A percentile compares a stretch with the other conserved stretches of the same genome.
Conservation (phyloP, 2,888 invertebrate species). For the Brachypalpus laphriformis region DNA sequence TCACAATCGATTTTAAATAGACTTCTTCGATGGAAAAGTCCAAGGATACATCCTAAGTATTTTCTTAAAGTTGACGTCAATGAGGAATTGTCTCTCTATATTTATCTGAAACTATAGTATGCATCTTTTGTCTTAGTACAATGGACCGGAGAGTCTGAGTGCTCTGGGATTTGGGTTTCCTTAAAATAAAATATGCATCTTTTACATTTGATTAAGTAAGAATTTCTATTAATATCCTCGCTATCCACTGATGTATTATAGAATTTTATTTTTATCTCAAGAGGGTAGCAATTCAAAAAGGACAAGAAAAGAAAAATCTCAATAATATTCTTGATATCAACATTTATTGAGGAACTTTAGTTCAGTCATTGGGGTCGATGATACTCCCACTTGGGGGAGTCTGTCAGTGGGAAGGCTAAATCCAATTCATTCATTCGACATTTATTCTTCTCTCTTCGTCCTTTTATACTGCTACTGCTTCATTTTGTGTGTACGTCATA, state of each 20-base stretch:
- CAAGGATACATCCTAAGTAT: background rate
- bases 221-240: conserved; percentile 13
- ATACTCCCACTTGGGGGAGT: background rate
- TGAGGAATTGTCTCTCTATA: background rate
- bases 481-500: conserved; percentile 51
- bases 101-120: no score
- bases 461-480: conserved; percentile 20
- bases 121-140: no score
- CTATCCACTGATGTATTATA: background rate
- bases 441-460: conserved; percentile 35
- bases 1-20: background rate
- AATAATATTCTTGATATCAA: conserved; percentile 67
- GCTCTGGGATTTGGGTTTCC: no score
- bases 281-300: background rate
- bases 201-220: conserved; percentile 45
- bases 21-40: background rate
- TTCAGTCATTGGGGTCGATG: conserved; percentile 7
- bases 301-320: conserved; percentile 50
- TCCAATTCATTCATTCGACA: conserved; percentile 72
- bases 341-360: conserved; percentile 66
- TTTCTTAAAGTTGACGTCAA: background rate
- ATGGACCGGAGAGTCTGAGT: no score
- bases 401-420: conserved; percentile 23
- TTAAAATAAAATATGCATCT: background rate
- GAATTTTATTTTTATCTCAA: conserved; percentile 19